Conservation (phyloP, 2,888 invertebrate genomes). For the Metacarcinus magister region DNA sequence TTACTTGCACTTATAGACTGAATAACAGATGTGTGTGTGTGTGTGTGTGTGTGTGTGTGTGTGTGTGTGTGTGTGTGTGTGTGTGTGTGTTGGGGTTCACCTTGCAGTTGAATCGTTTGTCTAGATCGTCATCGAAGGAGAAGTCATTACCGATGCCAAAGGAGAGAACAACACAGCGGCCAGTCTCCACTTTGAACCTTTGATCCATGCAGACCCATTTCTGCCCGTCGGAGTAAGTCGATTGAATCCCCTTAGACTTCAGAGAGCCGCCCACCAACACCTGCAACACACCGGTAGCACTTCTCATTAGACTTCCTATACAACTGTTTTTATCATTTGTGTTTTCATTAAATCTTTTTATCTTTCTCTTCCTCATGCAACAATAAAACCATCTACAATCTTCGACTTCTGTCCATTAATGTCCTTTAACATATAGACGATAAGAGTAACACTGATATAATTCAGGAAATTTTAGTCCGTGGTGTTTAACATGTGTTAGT, state of each 20-base stretch:
- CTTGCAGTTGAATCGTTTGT: constrained; percentile 50
- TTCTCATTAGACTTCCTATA: neutral
- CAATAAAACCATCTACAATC: too few relatives aligned
- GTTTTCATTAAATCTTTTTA: too few relatives aligned
- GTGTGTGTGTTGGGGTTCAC: neutral
- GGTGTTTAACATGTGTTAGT: too few relatives aligned
- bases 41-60: too few relatives aligned
- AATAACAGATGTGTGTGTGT: too few relatives aligned
- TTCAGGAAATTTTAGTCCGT: too few relatives aligned
- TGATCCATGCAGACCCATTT: constrained; percentile 62
- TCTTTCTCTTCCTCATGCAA: too few relatives aligned
- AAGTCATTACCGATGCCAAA: constrained; percentile 68
- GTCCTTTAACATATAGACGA: too few relatives aligned
- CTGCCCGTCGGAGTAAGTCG: neutral
- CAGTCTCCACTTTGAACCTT: constrained; percentile 16
- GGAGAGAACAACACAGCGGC: constrained; percentile 54
- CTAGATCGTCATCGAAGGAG: constrained; percentile 62
- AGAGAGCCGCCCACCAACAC: neutral
- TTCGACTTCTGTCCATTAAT: too few relatives aligned
- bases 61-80: too few relatives aligned
- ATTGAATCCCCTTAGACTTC: neutral
- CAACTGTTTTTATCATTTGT: neutral
- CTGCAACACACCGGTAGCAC: neutral
- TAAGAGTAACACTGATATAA: too few relatives aligned
- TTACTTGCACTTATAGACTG: too few relatives aligned